phyloP scores from a whole-genome alignment of 2,797 vertebrate species.

The Falco concolor region DNA sequence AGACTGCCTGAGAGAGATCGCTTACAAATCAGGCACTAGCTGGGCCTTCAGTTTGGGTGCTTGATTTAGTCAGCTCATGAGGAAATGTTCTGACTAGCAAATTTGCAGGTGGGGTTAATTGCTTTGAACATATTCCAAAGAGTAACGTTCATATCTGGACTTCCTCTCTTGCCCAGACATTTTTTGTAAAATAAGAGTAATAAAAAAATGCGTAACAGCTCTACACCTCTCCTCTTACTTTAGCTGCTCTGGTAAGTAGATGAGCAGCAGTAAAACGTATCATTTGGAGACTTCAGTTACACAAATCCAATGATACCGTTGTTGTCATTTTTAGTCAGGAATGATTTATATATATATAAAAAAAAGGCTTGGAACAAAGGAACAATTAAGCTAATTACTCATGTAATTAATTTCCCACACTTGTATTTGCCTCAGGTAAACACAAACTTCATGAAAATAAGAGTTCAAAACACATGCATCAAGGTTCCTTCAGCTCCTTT shows the following conservation, averaged over 20 bases:
- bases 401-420: constrained; percentile 57
- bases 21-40: background rate
- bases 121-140: background rate
- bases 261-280: background rate
- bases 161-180: background rate
- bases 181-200: background rate
- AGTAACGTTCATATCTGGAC: background rate
- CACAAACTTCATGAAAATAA: constrained; percentile 63
- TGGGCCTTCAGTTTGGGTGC: background rate
- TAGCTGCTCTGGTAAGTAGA: background rate
- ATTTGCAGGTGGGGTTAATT: background rate
- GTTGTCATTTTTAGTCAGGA: background rate
- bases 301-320: background rate
- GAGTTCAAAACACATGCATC: constrained; percentile 63
- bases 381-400: constrained; percentile 24
- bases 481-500: constrained; percentile 59
- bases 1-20: background rate
- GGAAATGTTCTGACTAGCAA: background rate
- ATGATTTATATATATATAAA: background rate
- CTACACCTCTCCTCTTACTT: background rate
- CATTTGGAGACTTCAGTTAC: background rate
- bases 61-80: background rate
- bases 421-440: constrained; percentile 66
- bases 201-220: background rate
- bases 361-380: constrained; percentile 2